Conservation (phyloP, 2,888 invertebrate species). For the Galeopsomyia nigrocyanea region DNA sequence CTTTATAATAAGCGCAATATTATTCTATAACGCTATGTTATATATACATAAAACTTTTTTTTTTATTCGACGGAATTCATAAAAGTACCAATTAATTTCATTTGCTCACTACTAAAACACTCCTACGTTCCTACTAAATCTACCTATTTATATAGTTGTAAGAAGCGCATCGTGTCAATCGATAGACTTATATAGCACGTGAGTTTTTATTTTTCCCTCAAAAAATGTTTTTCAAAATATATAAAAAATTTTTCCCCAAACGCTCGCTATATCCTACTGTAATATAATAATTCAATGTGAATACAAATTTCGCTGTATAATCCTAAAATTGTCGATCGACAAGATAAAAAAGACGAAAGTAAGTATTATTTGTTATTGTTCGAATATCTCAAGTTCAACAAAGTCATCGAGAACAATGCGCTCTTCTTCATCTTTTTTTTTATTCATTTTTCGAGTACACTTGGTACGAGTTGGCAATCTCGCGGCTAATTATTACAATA, state of each 20-base stretch:
- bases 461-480: slow-evolving; percentile 38
- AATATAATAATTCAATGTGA: background rate
- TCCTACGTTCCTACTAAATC: background rate
- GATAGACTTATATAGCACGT: slow-evolving; percentile 7
- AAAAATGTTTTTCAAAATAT: slow-evolving; percentile 2
- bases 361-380: no score
- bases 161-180: slow-evolving; percentile 12
- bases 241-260: background rate
- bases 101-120: slow-evolving; percentile 13
- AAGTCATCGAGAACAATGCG: slow-evolving; percentile 15
- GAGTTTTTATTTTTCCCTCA: no score
- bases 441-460: slow-evolving; percentile 24
- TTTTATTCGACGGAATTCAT: slow-evolving; percentile 24
- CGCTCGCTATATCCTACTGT: background rate
- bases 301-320: slow-evolving; percentile 2
- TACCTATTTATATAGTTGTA: slow-evolving; percentile 4
- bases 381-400: background rate
- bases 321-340: background rate
- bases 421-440: background rate
- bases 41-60: slow-evolving; percentile 5
- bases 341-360: background rate
- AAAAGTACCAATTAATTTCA: slow-evolving; percentile 26
- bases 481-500: slow-evolving; percentile 27
- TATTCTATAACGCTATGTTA: slow-evolving; percentile 21
- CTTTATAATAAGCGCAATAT: slow-evolving; percentile 29